These are phyloP conservation scores for Anadara kagoshimensis DNA, from an alignment of 1,140 invertebrate species.

Conservation along the genomic window DNA sequence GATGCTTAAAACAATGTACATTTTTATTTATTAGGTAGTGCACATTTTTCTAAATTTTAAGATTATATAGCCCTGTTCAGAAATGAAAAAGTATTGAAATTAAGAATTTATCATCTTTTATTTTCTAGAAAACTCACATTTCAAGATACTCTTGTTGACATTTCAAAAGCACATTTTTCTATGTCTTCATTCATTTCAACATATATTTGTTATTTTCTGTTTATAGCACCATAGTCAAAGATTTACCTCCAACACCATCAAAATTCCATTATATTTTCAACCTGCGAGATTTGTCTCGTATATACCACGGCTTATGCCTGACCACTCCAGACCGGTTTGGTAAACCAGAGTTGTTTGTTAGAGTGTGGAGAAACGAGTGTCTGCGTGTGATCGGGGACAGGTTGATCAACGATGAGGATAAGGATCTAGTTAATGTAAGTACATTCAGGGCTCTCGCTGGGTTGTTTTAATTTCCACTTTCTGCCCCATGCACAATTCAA, in stretches of 20 bases:
- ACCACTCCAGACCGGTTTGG: slow-evolving; percentile 82
- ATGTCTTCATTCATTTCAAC: no score
- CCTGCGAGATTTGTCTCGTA: slow-evolving; percentile 89
- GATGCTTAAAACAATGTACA: no score
- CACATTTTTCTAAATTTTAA: no score
- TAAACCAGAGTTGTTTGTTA: slow-evolving; percentile 82
- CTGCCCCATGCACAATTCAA: no score
- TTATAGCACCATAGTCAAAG: slow-evolving; percentile 78
- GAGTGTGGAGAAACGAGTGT: slow-evolving; percentile 94
- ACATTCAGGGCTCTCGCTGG: neutral
- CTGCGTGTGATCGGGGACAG: slow-evolving; percentile 89
- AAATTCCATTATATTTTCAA: slow-evolving; percentile 97
- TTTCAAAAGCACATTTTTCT: no score
- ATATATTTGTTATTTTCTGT: slow-evolving; percentile 16
- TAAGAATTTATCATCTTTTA: no score
- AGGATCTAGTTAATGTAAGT: slow-evolving; percentile 69
- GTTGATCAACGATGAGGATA: slow-evolving; percentile 82
- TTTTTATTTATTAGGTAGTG: no score
- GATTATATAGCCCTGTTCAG: no score
- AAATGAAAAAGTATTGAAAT: no score
- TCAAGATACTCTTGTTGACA: no score
- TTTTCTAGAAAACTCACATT: no score
- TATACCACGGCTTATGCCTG: slow-evolving; percentile 85
- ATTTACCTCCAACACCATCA: slow-evolving; percentile 91
- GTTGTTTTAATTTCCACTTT: neutral